Percentiles rank a stretch among this genome's conserved stretches.
Evolutionary conservation across 2,888 invertebrate species (phyloP).

Genomic region (Ophion costatus): DNA sequence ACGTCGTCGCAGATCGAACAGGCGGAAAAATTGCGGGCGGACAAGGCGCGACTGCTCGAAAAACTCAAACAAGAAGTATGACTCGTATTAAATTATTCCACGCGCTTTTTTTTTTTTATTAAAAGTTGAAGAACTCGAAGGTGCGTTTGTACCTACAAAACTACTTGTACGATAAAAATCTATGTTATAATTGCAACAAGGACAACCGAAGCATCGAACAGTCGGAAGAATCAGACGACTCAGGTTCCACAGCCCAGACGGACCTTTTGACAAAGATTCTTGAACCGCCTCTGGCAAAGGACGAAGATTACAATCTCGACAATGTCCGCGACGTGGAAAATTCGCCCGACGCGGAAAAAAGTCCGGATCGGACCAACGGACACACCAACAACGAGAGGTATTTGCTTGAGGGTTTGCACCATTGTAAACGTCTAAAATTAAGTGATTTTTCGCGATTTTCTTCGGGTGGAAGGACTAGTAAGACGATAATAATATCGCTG

Average conservation of each 20-base stretch:
- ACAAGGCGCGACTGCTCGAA: conserved; percentile 89
- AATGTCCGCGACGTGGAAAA: conserved; percentile 59
- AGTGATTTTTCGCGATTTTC: too few species aligned
- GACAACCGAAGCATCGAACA: conserved; percentile 77
- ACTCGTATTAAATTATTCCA: neutral
- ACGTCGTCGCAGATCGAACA: conserved; percentile 87
- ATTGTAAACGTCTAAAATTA: too few species aligned
- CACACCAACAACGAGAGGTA: conserved; percentile 70
- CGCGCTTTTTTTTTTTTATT: neutral
- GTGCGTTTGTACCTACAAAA: neutral
- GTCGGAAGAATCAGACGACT: conserved; percentile 69
- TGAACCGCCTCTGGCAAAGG: conserved; percentile 72
- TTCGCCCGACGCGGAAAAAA: conserved; percentile 63
- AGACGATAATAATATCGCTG: too few species aligned
- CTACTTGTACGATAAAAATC: conserved; percentile 72
- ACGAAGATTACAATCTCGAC: conserved; percentile 70
- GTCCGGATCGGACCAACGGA: conserved; percentile 67
- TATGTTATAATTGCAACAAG: conserved; percentile 77
- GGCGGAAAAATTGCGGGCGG: conserved; percentile 88
- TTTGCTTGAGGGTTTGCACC: too few species aligned
- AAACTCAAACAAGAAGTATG: conserved; percentile 89
- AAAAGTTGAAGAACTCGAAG: neutral
- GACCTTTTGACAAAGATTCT: conserved; percentile 71
- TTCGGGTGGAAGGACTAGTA: too few species aligned
- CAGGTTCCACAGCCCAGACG: conserved; percentile 69